phyloP scores from a whole-genome alignment of 1,140 invertebrate genomes.

The Pogonomyrmex californicus region DNA sequence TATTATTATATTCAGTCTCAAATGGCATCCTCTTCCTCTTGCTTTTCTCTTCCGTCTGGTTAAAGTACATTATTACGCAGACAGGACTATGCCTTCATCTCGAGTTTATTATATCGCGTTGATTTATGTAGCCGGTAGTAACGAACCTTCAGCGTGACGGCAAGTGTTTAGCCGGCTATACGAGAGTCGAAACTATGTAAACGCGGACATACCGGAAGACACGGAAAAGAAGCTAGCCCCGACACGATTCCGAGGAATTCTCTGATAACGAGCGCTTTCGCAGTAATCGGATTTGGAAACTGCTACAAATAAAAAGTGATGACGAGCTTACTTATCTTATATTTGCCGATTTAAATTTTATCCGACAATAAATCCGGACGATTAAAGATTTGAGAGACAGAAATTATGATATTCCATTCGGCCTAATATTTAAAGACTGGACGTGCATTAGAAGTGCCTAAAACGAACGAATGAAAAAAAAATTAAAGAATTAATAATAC shows the following conservation, averaged over 20 bases:
- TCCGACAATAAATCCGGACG: neutral
- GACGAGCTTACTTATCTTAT: constrained; percentile 23
- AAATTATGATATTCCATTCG: neutral
- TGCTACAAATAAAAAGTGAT: constrained; percentile 77
- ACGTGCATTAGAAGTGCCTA: neutral
- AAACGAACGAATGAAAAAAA: neutral
- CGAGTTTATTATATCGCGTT: constrained; percentile 53
- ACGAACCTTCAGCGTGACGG: constrained; percentile 39
- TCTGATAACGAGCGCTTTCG: constrained; percentile 66
- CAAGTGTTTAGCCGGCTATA: constrained; percentile 18
- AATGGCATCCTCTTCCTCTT: neutral
- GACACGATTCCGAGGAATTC: constrained; percentile 46
- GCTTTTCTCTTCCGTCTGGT: neutral
- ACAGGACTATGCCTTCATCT: constrained; percentile 25
- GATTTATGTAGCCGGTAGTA: constrained; percentile 44
- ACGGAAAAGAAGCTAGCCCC: constrained; percentile 40
- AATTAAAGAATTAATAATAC: neutral
- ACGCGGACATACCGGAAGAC: constrained; percentile 46
- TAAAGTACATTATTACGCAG: constrained; percentile 37
- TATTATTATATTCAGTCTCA: constrained; percentile 30
- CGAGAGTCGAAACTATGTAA: constrained; percentile 7
- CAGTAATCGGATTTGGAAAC: constrained; percentile 75
- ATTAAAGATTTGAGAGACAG: neutral
- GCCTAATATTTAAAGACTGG: neutral
- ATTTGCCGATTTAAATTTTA: constrained; percentile 14